phyloP scores from a whole-genome alignment of 2,888 invertebrate species.

The Hypomecis punctinalis region DNA sequence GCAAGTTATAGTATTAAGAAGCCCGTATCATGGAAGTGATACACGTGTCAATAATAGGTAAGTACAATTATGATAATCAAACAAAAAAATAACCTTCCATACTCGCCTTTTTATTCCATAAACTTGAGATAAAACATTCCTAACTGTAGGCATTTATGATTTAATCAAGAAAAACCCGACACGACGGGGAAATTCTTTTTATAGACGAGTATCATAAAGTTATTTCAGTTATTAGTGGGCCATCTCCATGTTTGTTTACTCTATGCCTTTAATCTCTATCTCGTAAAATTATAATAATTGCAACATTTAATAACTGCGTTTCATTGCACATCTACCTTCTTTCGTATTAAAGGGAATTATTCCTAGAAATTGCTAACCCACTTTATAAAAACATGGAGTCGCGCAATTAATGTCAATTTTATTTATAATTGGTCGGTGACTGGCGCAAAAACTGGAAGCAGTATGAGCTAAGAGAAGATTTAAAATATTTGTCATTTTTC shows the following conservation, averaged over 20 bases:
- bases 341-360: conserved; percentile 63
- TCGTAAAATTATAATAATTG: conserved; percentile 72
- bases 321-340: conserved; percentile 65
- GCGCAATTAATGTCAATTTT: conserved; percentile 80
- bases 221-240: conserved; percentile 29
- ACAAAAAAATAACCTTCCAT: no score
- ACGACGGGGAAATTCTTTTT: conserved; percentile 19
- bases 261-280: conserved; percentile 59
- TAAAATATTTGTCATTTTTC: conserved; percentile 49
- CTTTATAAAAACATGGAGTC: conserved; percentile 64
- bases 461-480: conserved; percentile 52
- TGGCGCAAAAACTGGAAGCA: conserved; percentile 45
- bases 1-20: no score
- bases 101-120: no score
- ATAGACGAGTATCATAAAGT: conserved; percentile 15
- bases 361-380: conserved; percentile 79
- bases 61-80: no score
- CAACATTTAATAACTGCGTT: conserved; percentile 64
- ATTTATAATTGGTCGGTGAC: conserved; percentile 71
- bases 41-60: no score
- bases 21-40: no score
- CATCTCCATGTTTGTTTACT: conserved; percentile 33
- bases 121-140: no score
- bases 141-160: neutral
- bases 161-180: conserved; percentile 9